phyloP scores from a whole-genome alignment of 2,888 invertebrate species.

The Watsonalla cultraria region DNA sequence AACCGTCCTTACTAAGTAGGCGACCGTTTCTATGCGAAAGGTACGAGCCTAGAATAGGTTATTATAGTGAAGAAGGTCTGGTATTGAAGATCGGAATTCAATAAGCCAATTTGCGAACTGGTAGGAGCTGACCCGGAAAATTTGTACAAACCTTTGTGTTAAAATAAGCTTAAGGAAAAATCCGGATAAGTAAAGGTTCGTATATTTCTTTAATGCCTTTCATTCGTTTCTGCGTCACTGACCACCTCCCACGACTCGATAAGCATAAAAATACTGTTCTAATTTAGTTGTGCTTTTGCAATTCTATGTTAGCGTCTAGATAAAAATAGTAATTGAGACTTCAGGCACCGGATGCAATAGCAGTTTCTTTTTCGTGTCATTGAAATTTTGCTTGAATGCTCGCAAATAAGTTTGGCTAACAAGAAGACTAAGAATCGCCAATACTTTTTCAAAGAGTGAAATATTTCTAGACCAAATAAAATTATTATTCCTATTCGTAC shows the following conservation, averaged over 20 bases:
- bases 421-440: background rate
- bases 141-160: background rate
- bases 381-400: background rate
- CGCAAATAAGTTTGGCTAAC: background rate
- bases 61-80: background rate
- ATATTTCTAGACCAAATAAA: background rate
- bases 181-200: background rate
- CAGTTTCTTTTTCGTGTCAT: conserved; percentile 2
- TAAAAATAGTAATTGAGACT: conserved; percentile 3
- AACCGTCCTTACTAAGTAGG: too few relatives aligned
- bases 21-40: too few relatives aligned
- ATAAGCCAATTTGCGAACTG: background rate
- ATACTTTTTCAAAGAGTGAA: background rate
- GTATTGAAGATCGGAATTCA: conserved; percentile 4
- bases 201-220: background rate
- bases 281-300: conserved; percentile 16
- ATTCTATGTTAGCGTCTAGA: conserved; percentile 10
- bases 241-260: conserved; percentile 14
- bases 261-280: conserved; percentile 20
- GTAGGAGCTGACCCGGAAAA: background rate
- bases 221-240: background rate
- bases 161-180: background rate
- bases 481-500: background rate
- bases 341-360: background rate
- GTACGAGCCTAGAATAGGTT: background rate